Conservation (phyloP, 2,113 vertebrate genomes). For the Centrocercus urophasianus region DNA sequence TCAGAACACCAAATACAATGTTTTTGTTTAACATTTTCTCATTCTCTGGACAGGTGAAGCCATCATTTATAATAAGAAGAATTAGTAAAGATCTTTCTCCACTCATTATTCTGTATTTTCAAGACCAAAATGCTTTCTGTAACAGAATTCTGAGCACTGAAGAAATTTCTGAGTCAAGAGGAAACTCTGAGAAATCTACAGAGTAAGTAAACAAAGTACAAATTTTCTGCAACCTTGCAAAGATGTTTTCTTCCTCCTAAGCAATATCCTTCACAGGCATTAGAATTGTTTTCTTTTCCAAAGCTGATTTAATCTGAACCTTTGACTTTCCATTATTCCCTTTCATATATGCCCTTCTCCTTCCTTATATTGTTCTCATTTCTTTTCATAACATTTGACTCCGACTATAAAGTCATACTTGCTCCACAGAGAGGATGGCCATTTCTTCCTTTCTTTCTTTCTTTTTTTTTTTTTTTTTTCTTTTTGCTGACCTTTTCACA, state of each 20-base stretch:
- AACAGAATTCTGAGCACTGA: background rate
- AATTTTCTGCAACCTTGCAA: background rate
- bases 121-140: background rate
- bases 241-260: background rate
- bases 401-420: background rate
- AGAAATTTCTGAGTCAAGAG: background rate
- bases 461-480: too few relatives aligned
- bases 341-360: background rate
- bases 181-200: accelerated
- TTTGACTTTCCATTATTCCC: background rate
- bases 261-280: background rate
- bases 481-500: background rate
- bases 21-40: background rate
- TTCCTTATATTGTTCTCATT: background rate
- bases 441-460: too few relatives aligned
- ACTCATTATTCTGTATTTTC: background rate
- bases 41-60: background rate
- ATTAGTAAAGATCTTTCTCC: background rate
- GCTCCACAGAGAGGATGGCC: background rate
- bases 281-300: background rate
- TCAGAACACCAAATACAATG: background rate
- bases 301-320: background rate
- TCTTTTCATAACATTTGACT: background rate
- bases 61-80: background rate
- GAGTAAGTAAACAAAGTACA: background rate